These are phyloP conservation scores for Danio albolineatus DNA, from an alignment of 2,797 vertebrate genomes.

Conservation along the genomic window DNA sequence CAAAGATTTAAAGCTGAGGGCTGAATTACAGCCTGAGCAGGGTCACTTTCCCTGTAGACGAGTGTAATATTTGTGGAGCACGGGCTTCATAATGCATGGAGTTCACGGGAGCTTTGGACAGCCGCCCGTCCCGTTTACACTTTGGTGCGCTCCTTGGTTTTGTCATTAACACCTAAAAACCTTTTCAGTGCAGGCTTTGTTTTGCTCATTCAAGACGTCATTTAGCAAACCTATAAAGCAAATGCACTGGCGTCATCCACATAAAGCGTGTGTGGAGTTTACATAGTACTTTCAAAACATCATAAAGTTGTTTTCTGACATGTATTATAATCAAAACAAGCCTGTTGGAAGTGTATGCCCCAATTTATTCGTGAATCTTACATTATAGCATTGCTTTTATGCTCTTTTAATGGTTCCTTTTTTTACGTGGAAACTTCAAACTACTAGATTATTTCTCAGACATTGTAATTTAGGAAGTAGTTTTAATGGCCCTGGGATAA, in stretches of 20 bases:
- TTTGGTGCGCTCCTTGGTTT: conserved; percentile 11
- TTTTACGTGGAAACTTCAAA: too few species aligned
- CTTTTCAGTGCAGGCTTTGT: conserved; percentile 26
- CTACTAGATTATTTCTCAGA: too few species aligned
- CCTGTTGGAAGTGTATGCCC: neutral
- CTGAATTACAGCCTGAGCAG: conserved; percentile 12
- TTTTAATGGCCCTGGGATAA: too few species aligned
- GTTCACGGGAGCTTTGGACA: conserved; percentile 10
- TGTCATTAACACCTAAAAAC: conserved; percentile 31
- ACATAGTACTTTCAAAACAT: neutral
- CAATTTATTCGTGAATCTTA: neutral
- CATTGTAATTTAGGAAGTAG: too few species aligned
- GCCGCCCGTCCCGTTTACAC: conserved; percentile 4
- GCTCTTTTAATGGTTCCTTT: too few species aligned
- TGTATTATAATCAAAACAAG: neutral
- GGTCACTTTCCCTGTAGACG: conserved; percentile 17
- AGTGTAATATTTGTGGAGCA: conserved; percentile 41
- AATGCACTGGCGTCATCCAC: conserved; percentile 5
- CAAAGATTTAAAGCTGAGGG: neutral
- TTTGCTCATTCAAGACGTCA: conserved; percentile 7
- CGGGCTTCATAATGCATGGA: conserved; percentile 13
- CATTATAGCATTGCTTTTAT: too few species aligned
- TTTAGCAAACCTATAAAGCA: conserved; percentile 29
- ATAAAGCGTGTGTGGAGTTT: neutral
- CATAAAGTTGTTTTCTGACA: conserved; percentile 13